Conservation (phyloP, 1,140 invertebrate species). For the Pseudobourletiella spinata region DNA sequence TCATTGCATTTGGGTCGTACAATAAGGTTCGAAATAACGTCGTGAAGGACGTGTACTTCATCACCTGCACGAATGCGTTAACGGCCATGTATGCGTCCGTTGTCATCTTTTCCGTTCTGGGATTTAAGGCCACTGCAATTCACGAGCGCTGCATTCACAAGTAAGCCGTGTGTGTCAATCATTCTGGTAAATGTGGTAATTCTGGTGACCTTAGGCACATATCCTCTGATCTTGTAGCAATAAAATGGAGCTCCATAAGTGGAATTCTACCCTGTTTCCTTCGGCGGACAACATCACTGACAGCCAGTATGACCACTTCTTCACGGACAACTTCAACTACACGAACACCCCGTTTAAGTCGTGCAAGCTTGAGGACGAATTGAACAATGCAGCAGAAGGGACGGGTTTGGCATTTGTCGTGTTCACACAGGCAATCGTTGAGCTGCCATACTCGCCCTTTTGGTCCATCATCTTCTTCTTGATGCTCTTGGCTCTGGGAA, state of each 20-base stretch:
- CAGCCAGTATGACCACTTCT: conserved; percentile 25
- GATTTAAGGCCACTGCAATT: conserved; percentile 74
- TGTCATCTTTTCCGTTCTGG: conserved; percentile 78
- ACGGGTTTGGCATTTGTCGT: conserved; percentile 84
- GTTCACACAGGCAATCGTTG: conserved; percentile 83
- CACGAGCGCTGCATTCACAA: conserved; percentile 64
- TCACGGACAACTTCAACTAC: conserved; percentile 15
- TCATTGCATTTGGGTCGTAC: conserved; percentile 85
- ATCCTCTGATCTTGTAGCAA: conserved; percentile 22
- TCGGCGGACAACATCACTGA: conserved; percentile 22
- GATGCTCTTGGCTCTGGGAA: conserved; percentile 78
- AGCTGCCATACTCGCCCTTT: conserved; percentile 78
- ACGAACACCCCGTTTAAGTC: conserved; percentile 31
- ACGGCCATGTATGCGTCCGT: conserved; percentile 91
- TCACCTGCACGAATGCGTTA: conserved; percentile 56
- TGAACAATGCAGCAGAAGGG: conserved; percentile 81
- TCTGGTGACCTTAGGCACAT: too few species aligned
- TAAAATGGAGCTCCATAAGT: conserved; percentile 17
- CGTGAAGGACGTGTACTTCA: conserved; percentile 58
- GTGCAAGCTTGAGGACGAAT: conserved; percentile 58
- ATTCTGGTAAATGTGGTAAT: too few species aligned
- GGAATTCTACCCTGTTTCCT: conserved; percentile 6
- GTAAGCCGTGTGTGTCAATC: conserved; percentile 53
- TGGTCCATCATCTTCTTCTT: conserved; percentile 90
- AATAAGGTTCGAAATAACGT: conserved; percentile 85